A percentile compares a stretch with the other conserved stretches of the same genome.
phyloP scores from a whole-genome alignment of 2,888 invertebrate species.

The Agrilus mali region DNA sequence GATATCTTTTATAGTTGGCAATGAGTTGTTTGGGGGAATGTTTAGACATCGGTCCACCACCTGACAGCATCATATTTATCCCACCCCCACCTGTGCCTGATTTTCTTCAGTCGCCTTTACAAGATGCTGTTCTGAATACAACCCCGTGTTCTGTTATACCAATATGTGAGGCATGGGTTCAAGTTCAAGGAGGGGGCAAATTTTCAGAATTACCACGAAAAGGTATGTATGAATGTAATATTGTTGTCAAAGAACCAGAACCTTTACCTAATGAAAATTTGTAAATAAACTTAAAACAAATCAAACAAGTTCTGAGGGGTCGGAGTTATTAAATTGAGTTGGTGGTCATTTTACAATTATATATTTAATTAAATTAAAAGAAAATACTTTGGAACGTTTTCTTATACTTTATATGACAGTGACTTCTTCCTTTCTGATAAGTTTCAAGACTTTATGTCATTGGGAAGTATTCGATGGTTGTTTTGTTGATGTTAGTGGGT shows the following conservation, averaged over 20 bases:
- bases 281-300: no score
- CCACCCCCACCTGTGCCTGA: slow-evolving; percentile 77
- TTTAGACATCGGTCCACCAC: slow-evolving; percentile 60
- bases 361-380: no score
- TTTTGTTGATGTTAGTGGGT: no score
- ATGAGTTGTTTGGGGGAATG: slow-evolving; percentile 48
- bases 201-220: slow-evolving; percentile 70
- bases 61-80: slow-evolving; percentile 68
- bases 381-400: no score
- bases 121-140: slow-evolving; percentile 36
- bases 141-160: slow-evolving; percentile 53
- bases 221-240: slow-evolving; percentile 33
- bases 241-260: neutral
- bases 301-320: no score
- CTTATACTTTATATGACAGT: no score
- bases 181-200: slow-evolving; percentile 34
- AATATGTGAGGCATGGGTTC: slow-evolving; percentile 45
- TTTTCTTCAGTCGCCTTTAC: slow-evolving; percentile 46
- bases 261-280: neutral
- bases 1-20: slow-evolving; percentile 13
- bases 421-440: no score
- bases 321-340: no score
- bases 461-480: no score
- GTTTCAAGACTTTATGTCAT: no score
- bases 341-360: no score